Evolutionary conservation across 2,113 vertebrate genomes (phyloP).

Genomic region (Alligator mississippiensis): DNA sequence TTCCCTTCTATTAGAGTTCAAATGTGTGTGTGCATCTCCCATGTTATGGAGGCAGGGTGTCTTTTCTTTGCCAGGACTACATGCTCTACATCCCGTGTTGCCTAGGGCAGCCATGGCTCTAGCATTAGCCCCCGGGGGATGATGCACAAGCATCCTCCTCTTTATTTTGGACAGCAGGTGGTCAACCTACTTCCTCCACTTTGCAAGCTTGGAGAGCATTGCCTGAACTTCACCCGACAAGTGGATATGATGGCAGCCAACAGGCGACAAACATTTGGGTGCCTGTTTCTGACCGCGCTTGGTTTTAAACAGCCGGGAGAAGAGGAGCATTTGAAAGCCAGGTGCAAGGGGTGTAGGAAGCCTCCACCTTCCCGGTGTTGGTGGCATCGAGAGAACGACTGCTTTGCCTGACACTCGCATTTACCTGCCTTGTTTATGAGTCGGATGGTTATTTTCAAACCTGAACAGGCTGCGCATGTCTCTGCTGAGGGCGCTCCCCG

Average conservation of each 20-base stretch:
- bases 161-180: not conserved
- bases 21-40: not conserved
- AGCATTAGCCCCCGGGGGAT: not conserved
- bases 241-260: not conserved
- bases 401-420: not conserved
- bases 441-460: not conserved
- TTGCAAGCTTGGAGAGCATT: no score
- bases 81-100: fast-evolving
- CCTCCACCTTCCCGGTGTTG: not conserved
- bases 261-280: fast-evolving
- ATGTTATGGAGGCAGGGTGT: no score
- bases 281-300: not conserved
- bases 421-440: fast-evolving
- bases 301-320: not conserved
- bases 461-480: fast-evolving
- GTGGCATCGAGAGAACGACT: not conserved
- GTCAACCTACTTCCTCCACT: not conserved
- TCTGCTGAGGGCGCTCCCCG: not conserved
- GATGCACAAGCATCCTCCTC: fast-evolving
- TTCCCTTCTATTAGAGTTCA: not conserved
- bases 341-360: not conserved
- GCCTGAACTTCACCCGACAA: no score
- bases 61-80: not conserved
- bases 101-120: not conserved
- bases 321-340: not conserved